Conservation (phyloP, 2,113 vertebrate species). For the Benitochromis conjunctus region DNA sequence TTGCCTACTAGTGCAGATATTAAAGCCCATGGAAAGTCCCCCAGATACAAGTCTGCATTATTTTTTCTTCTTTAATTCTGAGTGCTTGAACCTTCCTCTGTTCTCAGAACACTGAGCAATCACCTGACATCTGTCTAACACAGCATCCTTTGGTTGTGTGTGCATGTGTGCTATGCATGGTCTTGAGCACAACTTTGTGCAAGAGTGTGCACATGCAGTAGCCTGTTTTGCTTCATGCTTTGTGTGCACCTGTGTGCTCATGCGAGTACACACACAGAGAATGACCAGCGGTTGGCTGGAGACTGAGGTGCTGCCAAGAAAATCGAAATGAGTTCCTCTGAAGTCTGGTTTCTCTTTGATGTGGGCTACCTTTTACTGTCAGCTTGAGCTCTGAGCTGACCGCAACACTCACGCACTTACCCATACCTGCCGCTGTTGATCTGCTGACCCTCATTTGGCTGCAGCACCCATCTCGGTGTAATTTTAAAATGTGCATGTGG, state of each 20-base stretch:
- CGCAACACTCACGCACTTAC: slow-evolving; percentile 29
- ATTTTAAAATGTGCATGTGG: not conserved
- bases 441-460: slow-evolving; percentile 19
- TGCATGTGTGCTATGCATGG: not conserved
- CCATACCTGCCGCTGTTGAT: not conserved
- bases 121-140: not conserved
- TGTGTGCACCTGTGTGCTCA: not conserved
- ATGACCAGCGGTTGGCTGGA: slow-evolving; percentile 12
- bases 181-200: not conserved
- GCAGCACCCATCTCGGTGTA: not conserved
- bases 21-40: slow-evolving; percentile 48
- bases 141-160: not conserved
- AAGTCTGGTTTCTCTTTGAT: slow-evolving; percentile 47
- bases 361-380: slow-evolving; percentile 51
- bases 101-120: slow-evolving; percentile 47
- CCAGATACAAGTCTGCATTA: not conserved
- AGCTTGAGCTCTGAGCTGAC: slow-evolving; percentile 16
- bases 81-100: slow-evolving; percentile 36
- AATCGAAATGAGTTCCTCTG: slow-evolving; percentile 24
- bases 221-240: not conserved
- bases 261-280: not conserved
- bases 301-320: slow-evolving; percentile 28
- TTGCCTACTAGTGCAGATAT: not conserved
- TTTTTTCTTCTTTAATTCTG: not conserved
- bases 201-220: not conserved